These are phyloP conservation scores for Eumaeus atala DNA, from an alignment of 1,140 invertebrate species.

Conservation along the genomic window DNA sequence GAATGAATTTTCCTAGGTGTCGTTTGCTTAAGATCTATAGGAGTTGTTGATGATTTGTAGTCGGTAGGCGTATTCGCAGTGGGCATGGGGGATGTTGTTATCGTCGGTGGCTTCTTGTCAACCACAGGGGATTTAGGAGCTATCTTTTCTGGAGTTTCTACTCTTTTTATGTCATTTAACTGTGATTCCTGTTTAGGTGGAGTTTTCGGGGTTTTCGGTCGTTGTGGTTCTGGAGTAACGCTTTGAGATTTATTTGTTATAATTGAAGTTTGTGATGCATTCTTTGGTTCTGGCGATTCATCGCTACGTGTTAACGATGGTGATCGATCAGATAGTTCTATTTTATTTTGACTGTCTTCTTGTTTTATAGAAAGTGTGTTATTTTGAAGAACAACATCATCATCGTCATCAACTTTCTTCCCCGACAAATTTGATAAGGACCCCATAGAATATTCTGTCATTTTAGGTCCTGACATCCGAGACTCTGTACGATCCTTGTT, in stretches of 20 bases:
- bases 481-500: constrained; percentile 61
- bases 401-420: constrained; percentile 61
- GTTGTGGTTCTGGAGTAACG: constrained; percentile 47
- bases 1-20: constrained; percentile 54
- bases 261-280: constrained; percentile 35
- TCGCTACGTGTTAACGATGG: constrained; percentile 70
- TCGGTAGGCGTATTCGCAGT: constrained; percentile 48
- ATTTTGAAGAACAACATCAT: constrained; percentile 63
- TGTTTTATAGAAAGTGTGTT: constrained; percentile 35
- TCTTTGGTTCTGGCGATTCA: constrained; percentile 68
- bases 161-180: constrained; percentile 27
- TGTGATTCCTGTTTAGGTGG: constrained; percentile 41
- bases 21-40: constrained; percentile 48
- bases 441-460: constrained; percentile 71
- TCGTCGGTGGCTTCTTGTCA: constrained; percentile 19
- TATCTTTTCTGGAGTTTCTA: constrained; percentile 32
- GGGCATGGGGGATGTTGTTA: constrained; percentile 26
- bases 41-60: constrained; percentile 36
- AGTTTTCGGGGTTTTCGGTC: constrained; percentile 59
- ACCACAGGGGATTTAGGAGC: constrained; percentile 42
- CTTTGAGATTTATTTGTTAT: constrained; percentile 43
- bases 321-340: constrained; percentile 60
- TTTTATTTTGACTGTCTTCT: constrained; percentile 41
- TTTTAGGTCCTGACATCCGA: constrained; percentile 60
- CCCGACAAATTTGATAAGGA: constrained; percentile 43